A percentile compares a stretch with the other conserved stretches of the same genome.
Evolutionary conservation across 2,113 vertebrate genomes (phyloP).

Genomic region (Chitala chitala): DNA sequence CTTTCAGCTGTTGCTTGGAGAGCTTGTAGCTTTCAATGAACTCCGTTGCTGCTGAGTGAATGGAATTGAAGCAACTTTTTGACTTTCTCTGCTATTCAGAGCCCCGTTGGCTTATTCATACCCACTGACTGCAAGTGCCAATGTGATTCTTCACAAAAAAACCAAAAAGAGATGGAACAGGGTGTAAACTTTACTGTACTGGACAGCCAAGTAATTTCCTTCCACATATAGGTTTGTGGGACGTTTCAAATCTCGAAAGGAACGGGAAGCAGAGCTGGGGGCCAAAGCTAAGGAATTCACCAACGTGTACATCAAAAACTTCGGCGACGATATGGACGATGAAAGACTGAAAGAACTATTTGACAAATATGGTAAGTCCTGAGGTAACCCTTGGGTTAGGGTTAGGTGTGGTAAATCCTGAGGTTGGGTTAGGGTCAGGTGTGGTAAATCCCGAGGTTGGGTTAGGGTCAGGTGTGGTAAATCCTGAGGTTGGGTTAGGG

Average conservation of each 20-base stretch:
- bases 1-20: conserved; percentile 30
- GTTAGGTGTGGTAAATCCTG: too few species aligned
- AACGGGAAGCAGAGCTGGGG: conserved; percentile 92
- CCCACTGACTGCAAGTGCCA: conserved; percentile 14
- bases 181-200: too few species aligned
- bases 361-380: conserved; percentile 84
- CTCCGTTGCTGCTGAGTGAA: neutral
- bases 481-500: too few species aligned
- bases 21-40: neutral
- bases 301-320: conserved; percentile 98
- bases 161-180: too few species aligned
- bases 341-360: conserved; percentile 86
- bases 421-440: too few species aligned
- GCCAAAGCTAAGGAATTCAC: conserved; percentile 98
- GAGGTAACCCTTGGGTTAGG: too few species aligned
- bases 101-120: too few species aligned
- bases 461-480: too few species aligned
- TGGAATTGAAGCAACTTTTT: too few species aligned
- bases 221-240: conserved; percentile 82
- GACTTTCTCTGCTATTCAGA: neutral
- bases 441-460: too few species aligned
- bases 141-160: too few species aligned
- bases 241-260: conserved; percentile 95
- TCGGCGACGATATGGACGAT: conserved; percentile 93
- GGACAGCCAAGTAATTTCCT: too few species aligned